phyloP scores from a whole-genome alignment of 2,888 invertebrate species.

The Leucophenga montana region DNA sequence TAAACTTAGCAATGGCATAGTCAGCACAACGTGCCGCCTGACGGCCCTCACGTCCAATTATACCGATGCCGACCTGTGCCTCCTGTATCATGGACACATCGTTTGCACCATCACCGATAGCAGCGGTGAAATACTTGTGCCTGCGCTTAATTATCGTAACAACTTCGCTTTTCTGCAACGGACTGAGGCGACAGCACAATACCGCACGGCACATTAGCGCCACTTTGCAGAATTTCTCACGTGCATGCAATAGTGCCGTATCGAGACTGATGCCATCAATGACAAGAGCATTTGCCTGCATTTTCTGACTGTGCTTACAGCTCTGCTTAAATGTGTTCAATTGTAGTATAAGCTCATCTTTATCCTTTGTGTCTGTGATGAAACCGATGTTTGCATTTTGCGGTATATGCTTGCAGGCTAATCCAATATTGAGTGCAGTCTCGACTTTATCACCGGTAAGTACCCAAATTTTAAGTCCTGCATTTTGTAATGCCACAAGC shows the following conservation, averaged over 20 bases:
- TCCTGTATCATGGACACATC: constrained; percentile 98
- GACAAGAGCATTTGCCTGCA: constrained; percentile 78
- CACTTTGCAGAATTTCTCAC: constrained; percentile 79
- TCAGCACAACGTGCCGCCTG: constrained; percentile 84
- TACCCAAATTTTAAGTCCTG: constrained; percentile 92
- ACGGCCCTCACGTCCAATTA: constrained; percentile 79
- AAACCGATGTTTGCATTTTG: constrained; percentile 75
- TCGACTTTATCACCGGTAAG: constrained; percentile 94
- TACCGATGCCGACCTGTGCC: constrained; percentile 92
- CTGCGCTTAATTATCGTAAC: constrained; percentile 81
- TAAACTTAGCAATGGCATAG: constrained; percentile 87
- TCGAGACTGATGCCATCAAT: constrained; percentile 86
- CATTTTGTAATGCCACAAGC: constrained; percentile 82
- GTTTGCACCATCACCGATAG: constrained; percentile 96
- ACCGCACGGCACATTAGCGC: constrained; percentile 84
- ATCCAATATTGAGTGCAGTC: constrained; percentile 88
- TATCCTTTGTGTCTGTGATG: constrained; percentile 73
- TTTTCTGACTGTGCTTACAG: constrained; percentile 72
- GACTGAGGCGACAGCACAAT: constrained; percentile 90
- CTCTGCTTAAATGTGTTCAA: constrained; percentile 76
- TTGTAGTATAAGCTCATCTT: constrained; percentile 76
- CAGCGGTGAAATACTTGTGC: constrained; percentile 84
- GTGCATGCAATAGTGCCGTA: constrained; percentile 78
- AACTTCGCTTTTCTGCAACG: constrained; percentile 91
- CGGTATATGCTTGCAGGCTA: constrained; percentile 83